Conservation (phyloP, 1,140 invertebrate species). For the Brachystomella parvula region DNA sequence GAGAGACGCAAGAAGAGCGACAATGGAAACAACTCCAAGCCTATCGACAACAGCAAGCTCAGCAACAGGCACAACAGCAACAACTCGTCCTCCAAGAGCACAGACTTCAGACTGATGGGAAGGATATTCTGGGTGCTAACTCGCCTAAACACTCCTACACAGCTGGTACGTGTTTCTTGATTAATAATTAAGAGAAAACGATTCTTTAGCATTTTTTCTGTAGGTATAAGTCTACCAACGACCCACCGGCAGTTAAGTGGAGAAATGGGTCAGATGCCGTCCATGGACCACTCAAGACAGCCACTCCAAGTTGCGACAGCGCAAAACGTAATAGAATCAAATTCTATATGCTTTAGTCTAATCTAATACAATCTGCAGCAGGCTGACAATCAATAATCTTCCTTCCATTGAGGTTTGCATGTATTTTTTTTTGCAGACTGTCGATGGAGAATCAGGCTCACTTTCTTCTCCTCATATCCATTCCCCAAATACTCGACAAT, state of each 20-base stretch:
- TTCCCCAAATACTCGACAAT: conserved; percentile 43
- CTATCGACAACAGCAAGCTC: conserved; percentile 64
- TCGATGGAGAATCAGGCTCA: conserved; percentile 26
- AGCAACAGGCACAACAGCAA: conserved; percentile 71
- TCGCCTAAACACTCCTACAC: conserved; percentile 26
- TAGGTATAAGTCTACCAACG: background rate
- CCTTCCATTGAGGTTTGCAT: background rate
- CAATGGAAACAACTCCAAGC: conserved; percentile 81
- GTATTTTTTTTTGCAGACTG: background rate
- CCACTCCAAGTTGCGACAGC: conserved; percentile 50
- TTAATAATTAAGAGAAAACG: no score
- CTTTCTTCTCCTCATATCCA: conserved; percentile 47
- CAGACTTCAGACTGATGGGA: conserved; percentile 54
- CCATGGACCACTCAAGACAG: conserved; percentile 42
- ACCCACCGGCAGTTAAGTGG: conserved; percentile 28
- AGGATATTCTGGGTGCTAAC: conserved; percentile 12
- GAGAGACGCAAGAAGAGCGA: conserved; percentile 63
- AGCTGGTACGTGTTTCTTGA: conserved; percentile 9
- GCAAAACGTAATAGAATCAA: conserved; percentile 43
- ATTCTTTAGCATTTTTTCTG: background rate
- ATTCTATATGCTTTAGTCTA: background rate
- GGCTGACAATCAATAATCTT: background rate
- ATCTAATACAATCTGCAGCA: no score
- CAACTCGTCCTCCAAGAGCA: conserved; percentile 70
- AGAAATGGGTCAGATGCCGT: conserved; percentile 38